phyloP scores from a whole-genome alignment of 2,113 vertebrate species.

The Megaceryle torquata region DNA sequence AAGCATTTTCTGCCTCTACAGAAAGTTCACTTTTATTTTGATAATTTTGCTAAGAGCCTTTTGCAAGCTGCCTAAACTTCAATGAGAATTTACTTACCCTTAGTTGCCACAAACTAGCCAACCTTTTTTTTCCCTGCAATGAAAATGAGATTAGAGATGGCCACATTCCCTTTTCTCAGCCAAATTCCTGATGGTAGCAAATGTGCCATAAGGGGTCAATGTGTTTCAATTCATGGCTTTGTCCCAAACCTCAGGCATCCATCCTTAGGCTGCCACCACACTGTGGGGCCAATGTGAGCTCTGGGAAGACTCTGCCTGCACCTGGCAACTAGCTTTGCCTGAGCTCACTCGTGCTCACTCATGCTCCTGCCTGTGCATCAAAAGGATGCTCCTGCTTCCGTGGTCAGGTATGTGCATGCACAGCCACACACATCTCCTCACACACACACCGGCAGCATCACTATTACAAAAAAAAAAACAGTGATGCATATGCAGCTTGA shows the following conservation, averaged over 20 bases:
- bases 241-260: not conserved
- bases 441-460: not conserved
- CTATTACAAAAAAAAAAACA: not conserved
- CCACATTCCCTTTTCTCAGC: not conserved
- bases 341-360: not conserved
- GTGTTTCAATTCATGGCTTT: accelerated
- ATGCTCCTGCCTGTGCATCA: accelerated
- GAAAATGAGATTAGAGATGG: not conserved
- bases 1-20: not conserved
- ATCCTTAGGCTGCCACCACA: not conserved
- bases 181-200: not conserved
- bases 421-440: not conserved
- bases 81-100: not conserved
- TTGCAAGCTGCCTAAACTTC: not conserved
- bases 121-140: not conserved
- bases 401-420: accelerated
- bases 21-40: not conserved
- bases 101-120: not conserved
- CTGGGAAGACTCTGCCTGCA: not conserved
- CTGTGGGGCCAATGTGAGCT: not conserved
- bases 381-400: accelerated
- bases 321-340: accelerated
- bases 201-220: accelerated
- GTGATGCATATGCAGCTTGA: not conserved
- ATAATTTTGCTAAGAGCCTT: not conserved